Evolutionary conservation across 2,888 invertebrate species (phyloP).

Genomic region (Hypselothyrea guttata): DNA sequence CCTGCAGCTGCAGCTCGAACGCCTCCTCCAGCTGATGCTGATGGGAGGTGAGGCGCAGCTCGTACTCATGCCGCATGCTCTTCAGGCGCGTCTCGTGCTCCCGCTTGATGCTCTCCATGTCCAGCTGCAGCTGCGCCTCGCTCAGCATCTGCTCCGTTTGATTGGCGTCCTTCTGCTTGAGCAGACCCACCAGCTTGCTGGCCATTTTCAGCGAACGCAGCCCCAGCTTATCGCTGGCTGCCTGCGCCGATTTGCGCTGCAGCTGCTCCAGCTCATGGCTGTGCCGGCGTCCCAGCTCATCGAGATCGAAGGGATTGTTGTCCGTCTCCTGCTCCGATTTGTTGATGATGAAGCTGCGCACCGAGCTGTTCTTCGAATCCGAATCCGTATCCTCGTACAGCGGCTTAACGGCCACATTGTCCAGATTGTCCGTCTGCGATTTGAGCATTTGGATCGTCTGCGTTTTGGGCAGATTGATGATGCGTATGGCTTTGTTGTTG

Average conservation of each 20-base stretch:
- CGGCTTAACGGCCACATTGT: slow-evolving; percentile 66
- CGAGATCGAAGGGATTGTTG: slow-evolving; percentile 83
- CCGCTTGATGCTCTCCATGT: slow-evolving; percentile 70
- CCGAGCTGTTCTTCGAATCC: slow-evolving; percentile 81
- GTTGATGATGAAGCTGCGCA: slow-evolving; percentile 80
- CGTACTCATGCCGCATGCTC: slow-evolving; percentile 81
- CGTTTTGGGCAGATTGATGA: slow-evolving; percentile 80
- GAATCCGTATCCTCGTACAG: slow-evolving; percentile 82
- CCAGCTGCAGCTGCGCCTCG: slow-evolving; percentile 71
- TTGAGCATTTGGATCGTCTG: slow-evolving; percentile 76
- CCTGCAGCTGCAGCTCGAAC: slow-evolving; percentile 82
- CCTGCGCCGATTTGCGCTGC: slow-evolving; percentile 83
- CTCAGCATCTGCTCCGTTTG: slow-evolving; percentile 25
- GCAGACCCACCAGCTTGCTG: slow-evolving; percentile 71
- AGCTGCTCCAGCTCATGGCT: slow-evolving; percentile 82
- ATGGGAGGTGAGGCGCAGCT: slow-evolving; percentile 81
- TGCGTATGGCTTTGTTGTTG: slow-evolving; percentile 79
- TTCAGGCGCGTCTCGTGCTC: slow-evolving; percentile 81
- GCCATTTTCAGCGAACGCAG: slow-evolving; percentile 71
- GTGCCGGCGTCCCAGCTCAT: slow-evolving; percentile 80
- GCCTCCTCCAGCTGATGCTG: slow-evolving; percentile 83
- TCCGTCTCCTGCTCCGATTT: slow-evolving; percentile 80
- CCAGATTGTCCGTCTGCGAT: slow-evolving; percentile 76
- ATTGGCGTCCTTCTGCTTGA: slow-evolving; percentile 57
- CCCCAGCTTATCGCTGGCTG: slow-evolving; percentile 77